Evolutionary conservation across 1,140 invertebrate species (phyloP).

Genomic region (Bombus turneri): DNA sequence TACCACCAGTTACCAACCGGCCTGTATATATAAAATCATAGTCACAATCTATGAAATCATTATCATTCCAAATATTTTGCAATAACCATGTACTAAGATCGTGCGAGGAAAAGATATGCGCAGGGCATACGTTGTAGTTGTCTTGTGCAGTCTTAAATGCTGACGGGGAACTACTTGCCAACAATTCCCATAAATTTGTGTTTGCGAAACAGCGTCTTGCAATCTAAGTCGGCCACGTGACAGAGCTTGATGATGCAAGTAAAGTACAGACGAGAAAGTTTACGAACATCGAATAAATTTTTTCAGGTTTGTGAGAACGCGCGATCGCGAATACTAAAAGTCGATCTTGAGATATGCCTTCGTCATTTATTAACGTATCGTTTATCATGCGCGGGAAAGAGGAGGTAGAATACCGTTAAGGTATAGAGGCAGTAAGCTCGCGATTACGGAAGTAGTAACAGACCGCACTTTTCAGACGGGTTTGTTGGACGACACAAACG

Average conservation of each 20-base stretch:
- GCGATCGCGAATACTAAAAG: background rate
- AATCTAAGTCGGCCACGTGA: slow-evolving; percentile 21
- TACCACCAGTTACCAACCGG: too few species aligned
- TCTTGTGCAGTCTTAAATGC: slow-evolving; percentile 3
- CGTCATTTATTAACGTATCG: background rate
- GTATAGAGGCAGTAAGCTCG: slow-evolving; percentile 3
- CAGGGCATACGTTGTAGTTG: background rate
- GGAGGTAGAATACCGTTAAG: background rate
- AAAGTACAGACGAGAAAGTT: background rate
- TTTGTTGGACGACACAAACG: slow-evolving; percentile 3
- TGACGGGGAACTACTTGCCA: slow-evolving; percentile 20
- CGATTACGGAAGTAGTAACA: slow-evolving; percentile 40
- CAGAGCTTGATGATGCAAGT: slow-evolving; percentile 11
- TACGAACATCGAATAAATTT: slow-evolving; percentile 11
- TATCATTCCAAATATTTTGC: background rate
- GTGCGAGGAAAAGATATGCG: background rate
- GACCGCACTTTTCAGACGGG: slow-evolving; percentile 6
- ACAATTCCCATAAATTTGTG: slow-evolving; percentile 27
- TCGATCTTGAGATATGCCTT: background rate
- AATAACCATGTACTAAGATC: background rate
- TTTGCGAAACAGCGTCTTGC: slow-evolving; percentile 13
- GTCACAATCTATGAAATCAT: background rate
- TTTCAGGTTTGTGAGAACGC: background rate
- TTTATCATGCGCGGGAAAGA: background rate
- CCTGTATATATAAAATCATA: too few species aligned